Conservation (phyloP, 1,140 invertebrate species). For the Sipha flava region DNA sequence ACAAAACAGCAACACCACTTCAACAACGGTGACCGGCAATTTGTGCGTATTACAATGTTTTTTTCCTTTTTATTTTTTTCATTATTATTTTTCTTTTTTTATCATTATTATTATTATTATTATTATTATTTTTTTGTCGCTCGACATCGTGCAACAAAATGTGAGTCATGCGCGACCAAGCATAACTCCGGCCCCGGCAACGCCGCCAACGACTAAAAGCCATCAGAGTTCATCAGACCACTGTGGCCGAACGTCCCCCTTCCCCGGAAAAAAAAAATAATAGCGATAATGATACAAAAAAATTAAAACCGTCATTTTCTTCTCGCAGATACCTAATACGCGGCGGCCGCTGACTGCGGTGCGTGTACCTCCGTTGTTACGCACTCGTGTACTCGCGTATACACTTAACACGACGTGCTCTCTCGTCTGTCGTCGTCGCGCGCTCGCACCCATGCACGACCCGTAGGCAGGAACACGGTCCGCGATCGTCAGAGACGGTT, state of each 20-base stretch:
- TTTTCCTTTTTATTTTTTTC: background rate
- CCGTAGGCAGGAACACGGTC: no score
- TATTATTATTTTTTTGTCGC: conserved; percentile 18
- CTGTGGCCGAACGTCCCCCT: background rate
- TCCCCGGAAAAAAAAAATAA: background rate
- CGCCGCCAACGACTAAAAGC: background rate
- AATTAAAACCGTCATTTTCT: background rate
- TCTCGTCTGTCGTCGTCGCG: no score
- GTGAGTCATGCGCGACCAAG: conserved; percentile 31
- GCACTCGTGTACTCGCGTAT: no score
- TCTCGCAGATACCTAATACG: background rate
- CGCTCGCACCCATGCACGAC: no score
- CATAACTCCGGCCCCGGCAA: conserved; percentile 23
- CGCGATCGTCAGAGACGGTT: background rate
- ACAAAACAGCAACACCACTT: background rate
- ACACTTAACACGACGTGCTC: no score
- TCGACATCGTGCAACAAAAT: conserved; percentile 18
- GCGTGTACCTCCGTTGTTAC: no score
- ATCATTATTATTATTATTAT: background rate
- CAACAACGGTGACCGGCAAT: conserved; percentile 7
- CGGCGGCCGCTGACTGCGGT: background rate
- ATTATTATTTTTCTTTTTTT: background rate
- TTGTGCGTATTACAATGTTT: background rate
- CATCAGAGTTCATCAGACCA: conserved; percentile 24
- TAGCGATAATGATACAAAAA: no score